Evolutionary conservation across 2,113 vertebrate species (phyloP).

Genomic region (Montifringilla adamsi): DNA sequence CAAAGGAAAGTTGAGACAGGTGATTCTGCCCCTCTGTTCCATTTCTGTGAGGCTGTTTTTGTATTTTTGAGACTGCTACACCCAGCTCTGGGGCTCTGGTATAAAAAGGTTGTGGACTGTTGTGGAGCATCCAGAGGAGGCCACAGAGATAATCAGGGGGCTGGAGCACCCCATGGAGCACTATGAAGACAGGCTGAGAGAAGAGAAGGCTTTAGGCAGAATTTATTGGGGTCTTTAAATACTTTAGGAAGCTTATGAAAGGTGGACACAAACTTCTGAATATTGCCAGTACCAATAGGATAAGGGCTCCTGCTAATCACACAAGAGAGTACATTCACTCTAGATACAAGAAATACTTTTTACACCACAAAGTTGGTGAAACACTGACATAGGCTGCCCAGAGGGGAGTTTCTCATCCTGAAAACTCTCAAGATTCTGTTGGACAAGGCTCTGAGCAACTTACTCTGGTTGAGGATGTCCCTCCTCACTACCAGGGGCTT

Average conservation of each 20-base stretch:
- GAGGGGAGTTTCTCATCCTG: neutral
- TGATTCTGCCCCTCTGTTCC: neutral
- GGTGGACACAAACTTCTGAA: neutral
- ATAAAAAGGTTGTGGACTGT: neutral
- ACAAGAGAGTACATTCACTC: neutral
- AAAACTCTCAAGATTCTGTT: neutral
- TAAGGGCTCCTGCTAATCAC: neutral
- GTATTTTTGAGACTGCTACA: neutral
- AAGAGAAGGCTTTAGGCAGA: neutral
- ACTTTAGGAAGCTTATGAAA: neutral
- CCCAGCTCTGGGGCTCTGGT: neutral
- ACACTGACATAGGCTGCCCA: neutral
- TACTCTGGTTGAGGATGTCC: neutral
- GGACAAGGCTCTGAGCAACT: neutral
- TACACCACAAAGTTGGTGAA: neutral
- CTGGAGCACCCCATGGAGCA: neutral
- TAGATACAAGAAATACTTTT: neutral
- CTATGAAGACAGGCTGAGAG: neutral
- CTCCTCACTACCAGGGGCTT: neutral
- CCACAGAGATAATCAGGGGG: fast-evolving
- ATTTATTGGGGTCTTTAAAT: fast-evolving
- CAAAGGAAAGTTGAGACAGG: neutral
- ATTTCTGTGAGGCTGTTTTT: neutral
- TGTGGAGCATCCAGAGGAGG: fast-evolving
- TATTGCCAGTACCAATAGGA: fast-evolving